Evolutionary conservation across 2,113 vertebrate genomes (phyloP).

Genomic region (Cyanocitta stelleri): DNA sequence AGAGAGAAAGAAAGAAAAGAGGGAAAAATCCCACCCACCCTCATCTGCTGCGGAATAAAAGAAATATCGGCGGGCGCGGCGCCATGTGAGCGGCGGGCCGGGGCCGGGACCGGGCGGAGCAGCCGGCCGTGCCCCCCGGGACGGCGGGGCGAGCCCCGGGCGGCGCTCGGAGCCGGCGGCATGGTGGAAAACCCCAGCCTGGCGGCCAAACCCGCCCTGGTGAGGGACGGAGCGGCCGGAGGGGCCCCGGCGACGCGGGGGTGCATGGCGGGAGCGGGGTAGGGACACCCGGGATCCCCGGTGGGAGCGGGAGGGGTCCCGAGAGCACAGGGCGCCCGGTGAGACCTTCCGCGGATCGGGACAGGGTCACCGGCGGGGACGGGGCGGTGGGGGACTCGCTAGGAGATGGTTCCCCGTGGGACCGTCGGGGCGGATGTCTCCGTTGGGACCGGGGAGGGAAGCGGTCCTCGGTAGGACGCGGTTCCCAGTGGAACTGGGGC

Average conservation of each 20-base stretch:
- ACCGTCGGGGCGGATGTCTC: not conserved
- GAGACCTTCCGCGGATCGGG: not conserved
- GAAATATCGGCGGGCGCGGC: not conserved
- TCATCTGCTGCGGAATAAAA: slow-evolving; percentile 26
- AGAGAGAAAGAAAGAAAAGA: not conserved
- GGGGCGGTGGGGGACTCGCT: not conserved
- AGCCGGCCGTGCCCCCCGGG: not conserved
- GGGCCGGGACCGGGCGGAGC: not conserved
- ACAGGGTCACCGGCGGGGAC: not conserved
- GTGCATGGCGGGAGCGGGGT: not conserved
- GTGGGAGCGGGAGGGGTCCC: not conserved
- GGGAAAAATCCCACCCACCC: not conserved
- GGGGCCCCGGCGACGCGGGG: not conserved
- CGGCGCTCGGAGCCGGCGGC: slow-evolving; percentile 3
- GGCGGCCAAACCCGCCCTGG: slow-evolving; percentile 76
- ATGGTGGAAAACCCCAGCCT: slow-evolving; percentile 80
- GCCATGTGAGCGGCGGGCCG: not conserved
- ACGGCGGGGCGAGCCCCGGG: not conserved
- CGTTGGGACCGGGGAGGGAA: not conserved
- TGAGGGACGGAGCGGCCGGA: slow-evolving; percentile 61
- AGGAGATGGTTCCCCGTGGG: not conserved
- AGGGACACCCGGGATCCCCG: not conserved
- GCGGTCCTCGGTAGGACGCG: not conserved
- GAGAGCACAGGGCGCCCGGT: not conserved
- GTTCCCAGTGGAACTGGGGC: not conserved